Evolutionary conservation across 1,140 invertebrate genomes (phyloP), one percentile per base, ranked within the genome.

Genomic region (Drosophila mojavensis): DNA sequence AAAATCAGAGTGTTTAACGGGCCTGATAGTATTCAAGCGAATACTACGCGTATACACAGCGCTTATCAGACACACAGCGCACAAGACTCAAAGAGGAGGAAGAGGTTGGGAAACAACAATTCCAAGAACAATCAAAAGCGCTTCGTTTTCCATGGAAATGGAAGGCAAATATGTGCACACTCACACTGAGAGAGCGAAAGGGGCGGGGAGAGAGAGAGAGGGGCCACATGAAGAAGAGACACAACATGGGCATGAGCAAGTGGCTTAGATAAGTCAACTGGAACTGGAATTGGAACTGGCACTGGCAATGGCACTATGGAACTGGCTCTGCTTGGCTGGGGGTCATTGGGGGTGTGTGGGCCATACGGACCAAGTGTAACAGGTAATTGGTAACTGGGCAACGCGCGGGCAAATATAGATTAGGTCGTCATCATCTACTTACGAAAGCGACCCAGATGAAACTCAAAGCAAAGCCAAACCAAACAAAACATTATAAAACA

Each of bases 111-210:
- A 77, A 73, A 61, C 64, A 78, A 50, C 47, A 71, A 71, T 88
- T 88, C 83, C 76, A 24, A 84, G 83, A 89, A 88, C 77, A 88
- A 88, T 88, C 83, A 88, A 88, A 88, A 89, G 84, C 84, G 75
- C 66, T 88, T 83, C 71, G 76, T 79, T 79, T 86, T 86, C 77
- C 76, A 71, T 41, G 66, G 76, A 88, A 88, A 89, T 74, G 51
- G 58, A 62, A 62, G 75, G 75, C 63, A 88, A 89, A 89, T 88
- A 80, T 79, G 71, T 80, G 60, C 43, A 69, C 50, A 75, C 20
- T 6, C 4, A 41, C 28, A 58, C 28, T 55, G 50, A 56, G 43
- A 47, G n/a, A 47, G n/a, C 6, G 2, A 47, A 5, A 17, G 17
- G 17, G 17, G 13, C n/a, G 4, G 3, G 5, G 6, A 36, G 17